A percentile compares a stretch with the other conserved stretches of the same genome.
These are phyloP conservation scores for Anniella stebbinsi DNA, from an alignment of 2,797 vertebrate species.

Conservation along the genomic window DNA sequence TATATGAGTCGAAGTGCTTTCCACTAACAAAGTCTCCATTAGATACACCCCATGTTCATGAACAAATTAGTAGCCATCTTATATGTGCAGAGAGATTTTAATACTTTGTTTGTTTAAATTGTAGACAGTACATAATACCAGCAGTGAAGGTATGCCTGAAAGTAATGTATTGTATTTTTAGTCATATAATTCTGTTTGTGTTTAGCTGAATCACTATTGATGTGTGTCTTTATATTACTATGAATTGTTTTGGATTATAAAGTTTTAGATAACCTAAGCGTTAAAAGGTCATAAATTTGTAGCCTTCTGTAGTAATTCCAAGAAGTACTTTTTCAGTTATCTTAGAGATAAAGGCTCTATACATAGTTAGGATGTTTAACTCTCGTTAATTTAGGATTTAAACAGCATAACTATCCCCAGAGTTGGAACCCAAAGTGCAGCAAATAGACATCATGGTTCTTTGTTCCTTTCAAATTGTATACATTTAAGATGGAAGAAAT, in stretches of 20 bases:
- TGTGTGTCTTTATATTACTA: not conserved
- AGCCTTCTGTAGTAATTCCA: not conserved
- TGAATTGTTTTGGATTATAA: not conserved
- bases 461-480: not conserved
- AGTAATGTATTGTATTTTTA: slow-evolving; percentile 21
- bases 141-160: slow-evolving; percentile 86
- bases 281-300: not conserved
- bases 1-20: not conserved
- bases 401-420: not conserved
- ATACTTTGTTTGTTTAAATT: slow-evolving; percentile 53
- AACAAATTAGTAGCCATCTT: slow-evolving; percentile 2
- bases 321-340: not conserved
- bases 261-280: not conserved
- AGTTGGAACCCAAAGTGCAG: not conserved
- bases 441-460: not conserved
- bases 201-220: not conserved
- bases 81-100: not conserved
- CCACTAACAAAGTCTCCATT: not conserved
- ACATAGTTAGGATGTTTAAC: not conserved
- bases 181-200: slow-evolving; percentile 12
- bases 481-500: not conserved
- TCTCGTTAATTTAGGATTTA: not conserved
- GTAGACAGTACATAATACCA: slow-evolving; percentile 86
- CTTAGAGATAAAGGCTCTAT: not conserved
- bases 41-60: not conserved